Evolutionary conservation across 2,888 invertebrate genomes (phyloP), one percentile per base, ranked within the genome.

Genomic region (Papilio protenor): DNA sequence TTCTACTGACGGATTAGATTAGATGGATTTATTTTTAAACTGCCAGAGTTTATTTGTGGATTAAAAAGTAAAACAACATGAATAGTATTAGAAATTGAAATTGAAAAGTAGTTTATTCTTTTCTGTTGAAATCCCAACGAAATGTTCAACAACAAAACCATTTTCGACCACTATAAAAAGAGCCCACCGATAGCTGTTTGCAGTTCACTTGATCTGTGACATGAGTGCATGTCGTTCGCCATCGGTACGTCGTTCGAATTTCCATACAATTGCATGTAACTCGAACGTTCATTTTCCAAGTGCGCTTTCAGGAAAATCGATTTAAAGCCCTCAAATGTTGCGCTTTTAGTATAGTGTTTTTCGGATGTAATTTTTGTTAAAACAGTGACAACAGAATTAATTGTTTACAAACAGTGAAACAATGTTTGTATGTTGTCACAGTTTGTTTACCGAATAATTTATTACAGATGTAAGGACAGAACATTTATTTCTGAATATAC

Each of bases 221-320:
- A 77, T 16, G 69, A 73, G 73, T 66, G 64, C 55, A 49, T 47
- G 45, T 66, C 27, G 66, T 18, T 47, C 66, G 76, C 49, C 33
- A 33, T 40, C 59, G 59, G 45, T 45, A 49, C 27, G 45, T 23
- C 73, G 27, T 47, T 5, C 45, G 73, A 73, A 73, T 73, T 45
- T 66, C 40, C 73, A 55, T 27, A 66, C 47, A 66, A 75, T 71
- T 76, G 64, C 64, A 77, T 66, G 72, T 64, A 70, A 21, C 64
- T 55, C 33, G 49, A 55, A 76, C 33, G 33, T 61, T 18, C 72
- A 52, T 21, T 73, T 64, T 40, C 18, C 4, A 23, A 45, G 55
- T 45, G 40, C 66, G 66, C 57, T 77, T 71, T 64, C 57, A 47
- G 27, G 49, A 14, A 70, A 73, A 73, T 74, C 76, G 72, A 74